These are phyloP conservation scores for Tiliqua scincoides DNA, from an alignment of 2,113 vertebrate species.

Conservation along the genomic window DNA sequence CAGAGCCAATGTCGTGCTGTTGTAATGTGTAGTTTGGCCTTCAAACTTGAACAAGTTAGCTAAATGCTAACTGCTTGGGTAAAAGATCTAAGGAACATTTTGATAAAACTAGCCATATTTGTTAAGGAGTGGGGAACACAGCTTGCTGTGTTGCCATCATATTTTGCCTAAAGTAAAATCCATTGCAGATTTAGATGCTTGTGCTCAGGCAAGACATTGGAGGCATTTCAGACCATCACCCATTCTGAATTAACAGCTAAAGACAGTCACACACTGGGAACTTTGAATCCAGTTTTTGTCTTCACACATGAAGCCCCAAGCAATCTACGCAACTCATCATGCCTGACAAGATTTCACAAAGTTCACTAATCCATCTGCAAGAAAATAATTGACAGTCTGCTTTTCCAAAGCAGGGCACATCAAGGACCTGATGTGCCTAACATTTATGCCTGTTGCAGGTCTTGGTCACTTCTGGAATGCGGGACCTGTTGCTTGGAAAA, in stretches of 20 bases:
- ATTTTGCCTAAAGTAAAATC: background rate
- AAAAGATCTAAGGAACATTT: background rate
- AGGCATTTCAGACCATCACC: background rate
- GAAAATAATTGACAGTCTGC: background rate
- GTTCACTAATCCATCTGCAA: background rate
- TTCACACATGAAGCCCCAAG: background rate
- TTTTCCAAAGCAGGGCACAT: background rate
- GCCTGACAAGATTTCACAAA: background rate
- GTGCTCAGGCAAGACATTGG: background rate
- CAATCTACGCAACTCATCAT: background rate
- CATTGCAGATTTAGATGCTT: background rate
- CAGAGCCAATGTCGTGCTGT: too few species aligned
- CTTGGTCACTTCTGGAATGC: background rate
- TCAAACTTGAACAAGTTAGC: too few species aligned
- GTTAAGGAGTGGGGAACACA: background rate
- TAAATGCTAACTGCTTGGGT: background rate
- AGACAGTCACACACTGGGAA: background rate
- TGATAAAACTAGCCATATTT: background rate
- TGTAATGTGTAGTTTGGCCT: too few species aligned
- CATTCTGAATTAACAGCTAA: background rate
- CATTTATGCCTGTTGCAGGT: fast-evolving
- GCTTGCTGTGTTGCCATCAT: background rate
- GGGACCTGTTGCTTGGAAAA: background rate
- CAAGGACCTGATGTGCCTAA: background rate
- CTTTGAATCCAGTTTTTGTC: background rate